These are phyloP conservation scores for Salmo trutta DNA, from an alignment of 2,797 vertebrate genomes.

Conservation along the genomic window DNA sequence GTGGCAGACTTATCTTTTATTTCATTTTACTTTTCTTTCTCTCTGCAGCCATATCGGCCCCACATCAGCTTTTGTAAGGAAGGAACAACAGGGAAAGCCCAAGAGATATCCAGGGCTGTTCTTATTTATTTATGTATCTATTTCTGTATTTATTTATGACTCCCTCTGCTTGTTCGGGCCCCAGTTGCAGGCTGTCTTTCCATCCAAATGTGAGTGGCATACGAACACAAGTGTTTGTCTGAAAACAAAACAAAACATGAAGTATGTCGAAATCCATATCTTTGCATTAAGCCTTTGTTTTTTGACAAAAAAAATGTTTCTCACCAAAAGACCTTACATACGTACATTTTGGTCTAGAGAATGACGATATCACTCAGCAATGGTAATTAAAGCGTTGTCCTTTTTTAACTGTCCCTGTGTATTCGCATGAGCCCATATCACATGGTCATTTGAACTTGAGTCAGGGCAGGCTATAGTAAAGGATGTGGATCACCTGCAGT, in stretches of 20 bases:
- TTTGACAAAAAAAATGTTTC: conserved; percentile 12
- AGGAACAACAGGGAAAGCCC: conserved; percentile 55
- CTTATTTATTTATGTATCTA: conserved; percentile 75
- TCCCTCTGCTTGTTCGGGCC: conserved; percentile 50
- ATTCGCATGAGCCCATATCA: conserved; percentile 19
- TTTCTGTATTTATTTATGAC: conserved; percentile 76
- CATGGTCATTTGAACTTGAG: conserved; percentile 31
- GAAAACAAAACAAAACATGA: conserved; percentile 22
- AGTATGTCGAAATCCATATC: conserved; percentile 36
- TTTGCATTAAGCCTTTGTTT: conserved; percentile 22
- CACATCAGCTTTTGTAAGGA: conserved; percentile 53
- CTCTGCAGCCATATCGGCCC: conserved; percentile 65
- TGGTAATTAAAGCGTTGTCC: background rate
- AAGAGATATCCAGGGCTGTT: conserved; percentile 43
- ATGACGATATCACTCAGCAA: background rate
- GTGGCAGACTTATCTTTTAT: conserved; percentile 38
- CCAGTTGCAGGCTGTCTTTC: conserved; percentile 52
- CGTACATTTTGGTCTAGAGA: background rate
- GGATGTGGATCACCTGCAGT: conserved; percentile 39
- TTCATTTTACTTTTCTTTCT: conserved; percentile 49
- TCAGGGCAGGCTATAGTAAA: conserved; percentile 19
- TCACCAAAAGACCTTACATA: conserved; percentile 21
- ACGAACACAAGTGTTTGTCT: conserved; percentile 48
- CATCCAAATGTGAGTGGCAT: conserved; percentile 61
- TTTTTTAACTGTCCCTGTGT: conserved; percentile 1